A percentile compares a stretch with the other conserved stretches of the same genome.
phyloP scores from a whole-genome alignment of 64 coral and sea anemone species.

The Montipora sp. region DNA sequence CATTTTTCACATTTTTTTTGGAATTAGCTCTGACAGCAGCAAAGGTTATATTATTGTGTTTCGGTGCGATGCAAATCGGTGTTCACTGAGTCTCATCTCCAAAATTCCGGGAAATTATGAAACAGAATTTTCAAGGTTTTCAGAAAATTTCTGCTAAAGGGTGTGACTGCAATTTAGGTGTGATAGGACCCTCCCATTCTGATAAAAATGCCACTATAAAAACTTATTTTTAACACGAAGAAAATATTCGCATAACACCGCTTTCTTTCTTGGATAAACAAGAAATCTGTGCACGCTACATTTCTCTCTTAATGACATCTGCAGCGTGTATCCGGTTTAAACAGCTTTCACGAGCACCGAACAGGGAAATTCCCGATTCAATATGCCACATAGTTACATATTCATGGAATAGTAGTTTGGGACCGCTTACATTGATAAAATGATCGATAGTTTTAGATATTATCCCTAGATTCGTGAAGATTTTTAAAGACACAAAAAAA shows the following conservation, averaged over 20 bases:
- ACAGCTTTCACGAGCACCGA: not conserved
- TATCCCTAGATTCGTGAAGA: too few species aligned
- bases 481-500: too few species aligned
- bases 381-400: not conserved
- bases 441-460: not conserved
- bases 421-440: too few species aligned
- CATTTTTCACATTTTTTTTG: not conserved
- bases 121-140: not conserved
- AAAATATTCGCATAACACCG: not conserved
- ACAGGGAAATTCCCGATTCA: not conserved
- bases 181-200: conserved; percentile 30
- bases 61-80: not conserved
- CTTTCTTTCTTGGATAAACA: not conserved
- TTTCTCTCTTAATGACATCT: too few species aligned
- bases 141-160: conserved; percentile 16
- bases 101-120: not conserved
- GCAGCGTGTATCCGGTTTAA: not conserved
- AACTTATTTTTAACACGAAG: not conserved
- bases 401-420: too few species aligned
- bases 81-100: not conserved
- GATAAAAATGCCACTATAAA: not conserved
- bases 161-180: not conserved
- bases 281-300: not conserved
- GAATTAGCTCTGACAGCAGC: too few species aligned
- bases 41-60: not conserved